Conservation (phyloP, 1,140 invertebrate genomes). For the Phocides pigmalion region DNA sequence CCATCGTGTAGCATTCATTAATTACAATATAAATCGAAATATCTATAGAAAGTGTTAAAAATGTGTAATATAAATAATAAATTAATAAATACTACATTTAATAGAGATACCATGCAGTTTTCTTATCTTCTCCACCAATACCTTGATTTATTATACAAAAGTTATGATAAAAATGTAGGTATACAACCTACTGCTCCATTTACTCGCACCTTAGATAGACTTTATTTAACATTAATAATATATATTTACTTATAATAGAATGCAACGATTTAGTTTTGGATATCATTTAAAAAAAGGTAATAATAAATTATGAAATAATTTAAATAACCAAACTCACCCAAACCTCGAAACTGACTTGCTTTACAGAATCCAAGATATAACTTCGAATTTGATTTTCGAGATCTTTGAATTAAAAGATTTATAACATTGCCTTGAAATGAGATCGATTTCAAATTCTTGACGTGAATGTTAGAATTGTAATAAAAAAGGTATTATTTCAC, state of each 20-base stretch:
- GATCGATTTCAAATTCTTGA: not conserved
- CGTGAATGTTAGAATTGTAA: not conserved
- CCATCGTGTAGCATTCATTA: slow-evolving; percentile 24
- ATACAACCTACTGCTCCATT: slow-evolving; percentile 7
- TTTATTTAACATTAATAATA: not conserved
- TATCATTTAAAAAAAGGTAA: no score
- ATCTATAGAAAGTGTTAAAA: no score
- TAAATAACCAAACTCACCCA: not conserved
- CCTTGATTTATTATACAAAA: not conserved
- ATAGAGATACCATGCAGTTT: slow-evolving; percentile 14
- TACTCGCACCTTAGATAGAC: slow-evolving; percentile 8
- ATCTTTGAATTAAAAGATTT: not conserved
- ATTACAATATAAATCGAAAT: slow-evolving; percentile 9
- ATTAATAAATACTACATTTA: slow-evolving; percentile 6
- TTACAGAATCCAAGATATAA: not conserved
- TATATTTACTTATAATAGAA: not conserved
- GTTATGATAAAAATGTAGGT: slow-evolving; percentile 2
- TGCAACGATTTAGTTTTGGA: not conserved
- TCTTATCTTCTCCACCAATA: slow-evolving; percentile 2
- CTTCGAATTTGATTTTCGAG: not conserved
- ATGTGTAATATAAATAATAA: slow-evolving; percentile 5
- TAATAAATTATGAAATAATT: not conserved
- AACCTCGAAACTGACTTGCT: not conserved
- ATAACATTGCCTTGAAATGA: no score
- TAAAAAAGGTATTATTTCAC: not conserved